These are phyloP conservation scores for Prinia subflava DNA, from an alignment of 2,113 vertebrate genomes.

Conservation along the genomic window DNA sequence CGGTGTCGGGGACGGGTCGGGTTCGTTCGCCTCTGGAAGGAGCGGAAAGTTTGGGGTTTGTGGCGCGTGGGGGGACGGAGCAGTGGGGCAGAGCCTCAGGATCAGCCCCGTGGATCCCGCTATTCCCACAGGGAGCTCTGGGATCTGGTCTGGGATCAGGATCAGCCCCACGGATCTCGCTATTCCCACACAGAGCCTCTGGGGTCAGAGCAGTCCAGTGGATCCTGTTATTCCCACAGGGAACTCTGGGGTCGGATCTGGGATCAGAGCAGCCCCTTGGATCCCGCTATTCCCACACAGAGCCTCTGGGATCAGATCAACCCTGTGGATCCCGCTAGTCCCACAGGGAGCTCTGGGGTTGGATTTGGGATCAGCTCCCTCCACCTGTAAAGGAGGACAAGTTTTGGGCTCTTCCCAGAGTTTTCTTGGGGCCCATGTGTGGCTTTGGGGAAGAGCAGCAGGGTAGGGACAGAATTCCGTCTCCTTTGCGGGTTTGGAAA, in stretches of 20 bases:
- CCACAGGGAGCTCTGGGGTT: background rate
- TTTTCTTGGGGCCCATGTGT: background rate
- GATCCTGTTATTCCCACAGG: background rate
- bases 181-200: background rate
- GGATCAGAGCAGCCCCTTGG: too few species aligned
- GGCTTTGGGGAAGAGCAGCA: background rate
- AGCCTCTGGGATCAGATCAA: background rate
- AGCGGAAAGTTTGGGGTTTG: background rate
- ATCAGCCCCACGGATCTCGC: fast-evolving
- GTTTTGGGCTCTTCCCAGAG: background rate
- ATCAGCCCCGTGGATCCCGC: fast-evolving
- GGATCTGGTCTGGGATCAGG: too few species aligned
- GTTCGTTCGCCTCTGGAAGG: background rate
- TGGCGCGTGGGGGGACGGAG: background rate
- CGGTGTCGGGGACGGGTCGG: background rate
- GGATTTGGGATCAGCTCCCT: background rate
- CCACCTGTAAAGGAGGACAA: background rate
- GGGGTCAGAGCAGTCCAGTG: background rate
- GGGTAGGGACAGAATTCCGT: background rate
- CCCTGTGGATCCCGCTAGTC: background rate
- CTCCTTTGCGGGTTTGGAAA: background rate
- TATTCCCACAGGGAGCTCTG: too few species aligned
- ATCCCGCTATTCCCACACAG: too few species aligned
- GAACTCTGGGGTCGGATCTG: too few species aligned
- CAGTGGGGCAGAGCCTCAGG: background rate